Conservation (phyloP, 2,797 vertebrate genomes). For the Pangasius macronema region DNA sequence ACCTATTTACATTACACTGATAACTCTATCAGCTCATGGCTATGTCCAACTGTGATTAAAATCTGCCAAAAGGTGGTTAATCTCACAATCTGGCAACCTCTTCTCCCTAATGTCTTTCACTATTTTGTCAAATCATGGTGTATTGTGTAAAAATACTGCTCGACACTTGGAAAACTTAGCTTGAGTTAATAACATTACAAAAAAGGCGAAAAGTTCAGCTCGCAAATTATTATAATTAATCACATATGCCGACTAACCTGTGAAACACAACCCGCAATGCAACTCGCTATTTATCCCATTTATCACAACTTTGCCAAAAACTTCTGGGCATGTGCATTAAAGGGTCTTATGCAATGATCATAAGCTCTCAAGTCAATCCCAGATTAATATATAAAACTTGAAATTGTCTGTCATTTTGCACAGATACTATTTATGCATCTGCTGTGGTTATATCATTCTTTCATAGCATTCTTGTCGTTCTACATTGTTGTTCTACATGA, state of each 20-base stretch:
- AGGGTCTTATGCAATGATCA: background rate
- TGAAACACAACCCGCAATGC: slow-evolving; percentile 2
- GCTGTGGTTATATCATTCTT: background rate
- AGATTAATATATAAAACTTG: background rate
- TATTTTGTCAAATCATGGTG: background rate
- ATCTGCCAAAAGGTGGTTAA: too few species aligned
- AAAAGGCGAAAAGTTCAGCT: slow-evolving; percentile 11
- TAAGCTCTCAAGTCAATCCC: background rate
- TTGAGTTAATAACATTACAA: background rate
- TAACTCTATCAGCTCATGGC: background rate
- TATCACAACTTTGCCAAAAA: background rate
- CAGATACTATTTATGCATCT: too few species aligned
- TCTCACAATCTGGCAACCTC: background rate
- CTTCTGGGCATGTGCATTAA: background rate
- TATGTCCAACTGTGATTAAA: background rate
- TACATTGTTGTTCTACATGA: background rate
- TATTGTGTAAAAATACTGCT: background rate
- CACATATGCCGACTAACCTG: background rate
- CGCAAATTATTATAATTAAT: slow-evolving; percentile 36
- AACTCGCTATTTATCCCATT: slow-evolving; percentile 31
- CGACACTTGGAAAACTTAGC: background rate
- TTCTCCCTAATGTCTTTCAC: background rate
- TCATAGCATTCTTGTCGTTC: too few species aligned
- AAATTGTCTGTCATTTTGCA: background rate
- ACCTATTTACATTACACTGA: background rate